Percentiles rank a stretch among this genome's conserved stretches.
Conservation (phyloP, 2,797 vertebrate genomes). For the Helicolenus hilgendorfi region DNA sequence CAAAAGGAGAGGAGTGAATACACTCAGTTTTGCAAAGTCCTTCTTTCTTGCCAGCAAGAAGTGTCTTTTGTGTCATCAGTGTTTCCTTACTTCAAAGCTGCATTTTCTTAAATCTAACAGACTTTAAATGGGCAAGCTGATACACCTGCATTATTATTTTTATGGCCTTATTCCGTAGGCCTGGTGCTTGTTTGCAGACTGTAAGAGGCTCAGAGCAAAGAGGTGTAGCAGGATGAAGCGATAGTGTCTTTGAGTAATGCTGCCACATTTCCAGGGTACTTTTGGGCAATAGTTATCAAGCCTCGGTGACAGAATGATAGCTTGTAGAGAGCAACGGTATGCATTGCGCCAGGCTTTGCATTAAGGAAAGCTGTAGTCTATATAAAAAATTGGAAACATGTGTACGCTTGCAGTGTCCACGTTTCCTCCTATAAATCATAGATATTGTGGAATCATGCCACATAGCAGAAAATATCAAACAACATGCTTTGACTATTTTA, state of each 20-base stretch:
- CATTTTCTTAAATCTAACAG: not conserved
- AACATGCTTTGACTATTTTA: not conserved
- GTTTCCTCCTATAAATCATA: slow-evolving; percentile 42
- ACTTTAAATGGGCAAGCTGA: not conserved
- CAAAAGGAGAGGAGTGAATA: too few species aligned
- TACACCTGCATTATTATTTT: not conserved
- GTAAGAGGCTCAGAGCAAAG: slow-evolving; percentile 15
- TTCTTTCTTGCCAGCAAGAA: too few species aligned
- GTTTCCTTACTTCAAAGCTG: not conserved
- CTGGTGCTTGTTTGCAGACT: not conserved
- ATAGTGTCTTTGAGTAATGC: not conserved
- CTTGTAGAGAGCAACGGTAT: not conserved
- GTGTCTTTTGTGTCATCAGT: too few species aligned
- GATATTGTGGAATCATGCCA: slow-evolving; percentile 12
- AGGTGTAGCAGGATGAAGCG: not conserved
- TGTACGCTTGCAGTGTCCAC: not conserved
- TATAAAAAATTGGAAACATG: slow-evolving; percentile 42
- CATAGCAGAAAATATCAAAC: slow-evolving; percentile 16
- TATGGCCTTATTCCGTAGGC: not conserved
- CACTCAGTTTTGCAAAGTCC: too few species aligned
- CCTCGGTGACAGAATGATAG: not conserved
- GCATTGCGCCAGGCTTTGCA: not conserved
- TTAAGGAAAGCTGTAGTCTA: not conserved
- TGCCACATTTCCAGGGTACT: not conserved
- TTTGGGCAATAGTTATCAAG: not conserved